Conservation (phyloP, 2,888 invertebrate genomes). For the Ypsolopha scabrella region DNA sequence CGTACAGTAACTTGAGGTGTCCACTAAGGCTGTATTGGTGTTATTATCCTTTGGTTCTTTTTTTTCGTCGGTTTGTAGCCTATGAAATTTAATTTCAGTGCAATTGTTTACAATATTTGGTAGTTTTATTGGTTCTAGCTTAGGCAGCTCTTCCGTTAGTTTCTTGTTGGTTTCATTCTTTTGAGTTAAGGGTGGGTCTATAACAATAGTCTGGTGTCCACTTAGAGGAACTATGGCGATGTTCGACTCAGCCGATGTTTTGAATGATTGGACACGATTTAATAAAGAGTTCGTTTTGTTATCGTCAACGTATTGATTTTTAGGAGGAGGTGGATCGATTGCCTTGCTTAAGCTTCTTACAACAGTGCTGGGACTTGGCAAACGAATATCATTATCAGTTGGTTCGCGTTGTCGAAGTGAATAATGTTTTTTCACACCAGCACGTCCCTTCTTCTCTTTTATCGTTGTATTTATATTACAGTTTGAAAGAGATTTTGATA, state of each 20-base stretch:
- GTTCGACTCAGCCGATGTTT: constrained; percentile 57
- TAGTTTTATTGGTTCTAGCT: constrained; percentile 13
- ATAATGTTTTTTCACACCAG: constrained; percentile 57
- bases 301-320: constrained; percentile 27
- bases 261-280: constrained; percentile 58
- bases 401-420: constrained; percentile 62
- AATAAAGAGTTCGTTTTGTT: constrained; percentile 40
- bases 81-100: constrained; percentile 1
- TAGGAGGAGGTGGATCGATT: constrained; percentile 18
- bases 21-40: constrained; percentile 20
- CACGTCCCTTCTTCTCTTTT: constrained; percentile 32
- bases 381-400: constrained; percentile 35
- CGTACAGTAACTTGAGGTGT: constrained; percentile 39
- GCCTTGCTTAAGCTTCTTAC: constrained; percentile 27
- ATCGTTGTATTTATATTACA: constrained; percentile 40
- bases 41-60: constrained; percentile 19
- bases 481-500: constrained; percentile 48
- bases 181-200: constrained; percentile 51
- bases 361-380: constrained; percentile 51
- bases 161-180: constrained; percentile 17
- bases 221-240: constrained; percentile 60
- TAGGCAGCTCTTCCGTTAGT: constrained; percentile 6
- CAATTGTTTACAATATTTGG: constrained; percentile 1
- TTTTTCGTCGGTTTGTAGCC: constrained; percentile 8
- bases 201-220: constrained; percentile 66